Percentiles rank a stretch among this genome's conserved stretches.
phyloP scores from a whole-genome alignment of 2,888 invertebrate genomes.

The Lottia scabra region DNA sequence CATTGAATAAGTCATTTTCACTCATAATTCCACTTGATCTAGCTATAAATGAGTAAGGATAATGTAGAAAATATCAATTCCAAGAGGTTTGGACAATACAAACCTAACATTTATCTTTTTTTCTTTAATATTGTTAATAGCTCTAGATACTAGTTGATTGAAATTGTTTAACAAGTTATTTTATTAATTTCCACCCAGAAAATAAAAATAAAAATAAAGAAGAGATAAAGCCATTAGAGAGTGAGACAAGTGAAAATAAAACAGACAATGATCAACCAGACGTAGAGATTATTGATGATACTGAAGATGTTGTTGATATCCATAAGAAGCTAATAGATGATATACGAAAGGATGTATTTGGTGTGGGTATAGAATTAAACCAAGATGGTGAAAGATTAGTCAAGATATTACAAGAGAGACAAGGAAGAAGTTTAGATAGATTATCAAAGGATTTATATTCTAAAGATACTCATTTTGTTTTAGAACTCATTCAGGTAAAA shows the following conservation, averaged over 20 bases:
- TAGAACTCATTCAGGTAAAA: slow-evolving; percentile 63
- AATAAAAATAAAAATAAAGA: not conserved
- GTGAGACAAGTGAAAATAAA: not conserved
- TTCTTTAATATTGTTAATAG: no score
- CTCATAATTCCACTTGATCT: no score
- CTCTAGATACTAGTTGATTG: no score
- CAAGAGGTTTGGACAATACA: no score
- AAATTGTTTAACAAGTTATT: no score
- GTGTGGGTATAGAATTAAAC: slow-evolving; percentile 62
- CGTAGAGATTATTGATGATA: no score
- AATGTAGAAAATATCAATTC: no score
- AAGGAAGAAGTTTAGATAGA: slow-evolving; percentile 66
- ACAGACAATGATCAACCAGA: not conserved
- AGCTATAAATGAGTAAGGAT: no score
- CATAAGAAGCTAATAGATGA: slow-evolving; percentile 52
- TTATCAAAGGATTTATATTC: slow-evolving; percentile 63
- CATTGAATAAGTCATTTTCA: no score
- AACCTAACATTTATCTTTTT: no score
- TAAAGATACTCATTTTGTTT: slow-evolving; percentile 68
- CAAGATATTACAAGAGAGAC: slow-evolving; percentile 61
- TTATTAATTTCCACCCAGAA: not conserved
- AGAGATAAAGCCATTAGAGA: not conserved
- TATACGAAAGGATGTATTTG: slow-evolving; percentile 67
- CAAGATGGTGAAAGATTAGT: slow-evolving; percentile 62
- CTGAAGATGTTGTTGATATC: slow-evolving; percentile 1